Conservation (phyloP, 2,113 vertebrate species). For the Asarcornis scutulata region DNA sequence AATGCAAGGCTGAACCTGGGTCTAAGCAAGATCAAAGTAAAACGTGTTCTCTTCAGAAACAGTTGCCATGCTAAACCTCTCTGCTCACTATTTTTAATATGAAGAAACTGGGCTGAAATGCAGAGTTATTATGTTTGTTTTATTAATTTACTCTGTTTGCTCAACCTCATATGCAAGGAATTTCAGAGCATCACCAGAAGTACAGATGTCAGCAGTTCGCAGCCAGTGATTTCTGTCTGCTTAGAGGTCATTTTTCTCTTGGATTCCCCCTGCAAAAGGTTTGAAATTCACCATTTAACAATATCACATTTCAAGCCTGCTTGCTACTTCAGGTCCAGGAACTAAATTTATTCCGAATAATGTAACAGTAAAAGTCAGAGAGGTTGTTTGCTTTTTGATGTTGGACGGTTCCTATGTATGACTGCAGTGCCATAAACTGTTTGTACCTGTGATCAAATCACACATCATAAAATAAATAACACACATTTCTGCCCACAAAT, state of each 20-base stretch:
- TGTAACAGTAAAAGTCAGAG: slow-evolving; percentile 24
- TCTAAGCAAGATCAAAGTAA: background rate
- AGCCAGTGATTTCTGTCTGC: slow-evolving; percentile 11
- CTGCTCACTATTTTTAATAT: background rate
- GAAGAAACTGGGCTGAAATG: background rate
- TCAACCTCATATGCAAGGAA: background rate
- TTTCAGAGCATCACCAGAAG: slow-evolving; percentile 17
- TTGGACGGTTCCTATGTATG: slow-evolving; percentile 13
- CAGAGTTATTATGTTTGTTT: slow-evolving; percentile 9
- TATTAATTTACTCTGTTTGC: slow-evolving; percentile 40
- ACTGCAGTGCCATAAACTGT: slow-evolving; percentile 12
- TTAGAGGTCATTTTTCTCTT: slow-evolving; percentile 22
- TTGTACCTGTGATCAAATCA: slow-evolving; percentile 59
- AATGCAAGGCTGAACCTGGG: background rate
- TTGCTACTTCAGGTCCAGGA: slow-evolving; percentile 44
- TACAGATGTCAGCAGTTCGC: background rate
- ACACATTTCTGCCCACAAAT: background rate
- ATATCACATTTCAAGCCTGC: slow-evolving; percentile 36
- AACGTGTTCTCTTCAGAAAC: background rate
- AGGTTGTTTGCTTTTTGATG: slow-evolving; percentile 44
- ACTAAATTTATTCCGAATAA: slow-evolving; percentile 14
- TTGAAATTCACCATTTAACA: slow-evolving; percentile 40
- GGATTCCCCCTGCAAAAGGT: slow-evolving; percentile 17
- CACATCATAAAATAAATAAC: slow-evolving; percentile 48
- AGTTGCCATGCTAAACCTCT: background rate